Evolutionary conservation across 2,113 vertebrate genomes (phyloP).

Genomic region (Shinisaurus crocodilurus): DNA sequence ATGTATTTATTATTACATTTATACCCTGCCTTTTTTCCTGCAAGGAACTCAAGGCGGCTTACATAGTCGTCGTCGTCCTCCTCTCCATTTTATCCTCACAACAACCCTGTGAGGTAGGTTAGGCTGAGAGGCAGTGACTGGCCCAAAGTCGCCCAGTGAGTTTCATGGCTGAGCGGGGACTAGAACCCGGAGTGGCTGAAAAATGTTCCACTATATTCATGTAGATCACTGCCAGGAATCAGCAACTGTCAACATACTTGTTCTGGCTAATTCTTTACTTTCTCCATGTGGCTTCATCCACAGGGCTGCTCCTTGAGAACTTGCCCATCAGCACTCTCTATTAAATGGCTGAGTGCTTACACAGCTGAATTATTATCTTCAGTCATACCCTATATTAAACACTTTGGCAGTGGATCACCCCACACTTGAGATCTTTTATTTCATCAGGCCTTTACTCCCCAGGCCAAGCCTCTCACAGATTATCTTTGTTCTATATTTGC

Average conservation of each 20-base stretch:
- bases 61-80: too few species aligned
- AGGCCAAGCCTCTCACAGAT: neutral
- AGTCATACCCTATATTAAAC: neutral
- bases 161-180: too few species aligned
- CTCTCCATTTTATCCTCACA: too few species aligned
- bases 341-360: too few species aligned
- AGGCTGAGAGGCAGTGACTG: too few species aligned
- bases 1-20: too few species aligned
- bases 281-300: neutral
- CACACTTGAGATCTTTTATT: neutral
- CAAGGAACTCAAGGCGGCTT: too few species aligned
- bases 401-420: neutral
- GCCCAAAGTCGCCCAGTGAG: too few species aligned
- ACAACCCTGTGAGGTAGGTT: too few species aligned
- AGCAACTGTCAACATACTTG: neutral
- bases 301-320: neutral
- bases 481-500: neutral
- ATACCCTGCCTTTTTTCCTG: too few species aligned
- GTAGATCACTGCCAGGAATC: neutral
- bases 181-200: neutral
- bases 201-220: neutral
- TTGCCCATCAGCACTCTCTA: neutral
- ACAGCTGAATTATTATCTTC: neutral
- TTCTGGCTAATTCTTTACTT: neutral
- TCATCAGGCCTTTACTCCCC: too few species aligned